These are phyloP conservation scores for Melanocharis versteri DNA, from an alignment of 2,113 vertebrate genomes.

Conservation along the genomic window DNA sequence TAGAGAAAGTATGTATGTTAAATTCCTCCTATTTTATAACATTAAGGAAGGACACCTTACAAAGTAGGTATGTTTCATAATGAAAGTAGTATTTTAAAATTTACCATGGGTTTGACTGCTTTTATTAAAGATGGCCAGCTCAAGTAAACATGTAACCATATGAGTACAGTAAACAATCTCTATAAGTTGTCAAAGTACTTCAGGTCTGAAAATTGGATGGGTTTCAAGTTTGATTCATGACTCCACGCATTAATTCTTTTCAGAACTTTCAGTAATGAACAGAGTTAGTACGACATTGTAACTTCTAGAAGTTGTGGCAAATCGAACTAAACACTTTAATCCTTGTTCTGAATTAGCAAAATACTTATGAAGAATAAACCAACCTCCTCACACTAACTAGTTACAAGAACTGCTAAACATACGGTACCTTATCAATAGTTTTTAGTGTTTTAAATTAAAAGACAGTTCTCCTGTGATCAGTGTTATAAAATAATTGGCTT, in stretches of 20 bases:
- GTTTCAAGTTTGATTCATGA: background rate
- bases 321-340: background rate
- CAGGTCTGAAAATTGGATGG: background rate
- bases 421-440: background rate
- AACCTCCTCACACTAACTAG: background rate
- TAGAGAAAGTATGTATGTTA: background rate
- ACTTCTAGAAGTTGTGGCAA: background rate
- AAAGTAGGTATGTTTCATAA: background rate
- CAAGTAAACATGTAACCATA: background rate
- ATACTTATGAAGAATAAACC: background rate
- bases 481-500: background rate
- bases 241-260: background rate
- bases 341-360: background rate
- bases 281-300: background rate
- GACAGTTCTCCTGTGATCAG: background rate
- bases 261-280: background rate
- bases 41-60: background rate
- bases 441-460: background rate
- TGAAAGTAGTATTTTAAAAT: background rate
- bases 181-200: background rate
- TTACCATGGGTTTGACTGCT: background rate
- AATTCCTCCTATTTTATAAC: background rate
- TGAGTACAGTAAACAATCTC: background rate
- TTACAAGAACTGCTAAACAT: background rate
- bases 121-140: background rate